Percentiles rank a stretch among this genome's conserved stretches.
Evolutionary conservation across 2,888 invertebrate genomes (phyloP).

Genomic region (Ormyrus pomaceus): DNA sequence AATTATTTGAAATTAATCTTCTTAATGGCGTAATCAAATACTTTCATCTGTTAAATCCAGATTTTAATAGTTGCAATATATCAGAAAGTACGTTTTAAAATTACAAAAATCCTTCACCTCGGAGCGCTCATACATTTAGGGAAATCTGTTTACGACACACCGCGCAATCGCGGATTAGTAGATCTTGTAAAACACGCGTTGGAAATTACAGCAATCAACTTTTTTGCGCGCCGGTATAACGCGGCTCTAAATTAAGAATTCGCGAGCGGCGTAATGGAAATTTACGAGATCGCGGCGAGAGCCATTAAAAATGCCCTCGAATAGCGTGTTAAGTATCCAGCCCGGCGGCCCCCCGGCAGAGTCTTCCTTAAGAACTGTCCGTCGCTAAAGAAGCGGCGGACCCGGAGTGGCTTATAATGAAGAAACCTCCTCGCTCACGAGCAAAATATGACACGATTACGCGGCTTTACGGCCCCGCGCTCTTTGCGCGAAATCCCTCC

Average conservation of each 20-base stretch:
- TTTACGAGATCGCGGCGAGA: slow-evolving; percentile 45
- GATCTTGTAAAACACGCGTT: neutral
- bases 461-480: slow-evolving; percentile 21
- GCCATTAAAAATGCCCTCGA: slow-evolving; percentile 52
- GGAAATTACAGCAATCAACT: slow-evolving; percentile 45
- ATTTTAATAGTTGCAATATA: too few species aligned
- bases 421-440: slow-evolving; percentile 1
- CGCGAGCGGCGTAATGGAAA: slow-evolving; percentile 40
- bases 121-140: too few species aligned
- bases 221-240: neutral
- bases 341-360: neutral
- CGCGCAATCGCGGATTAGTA: slow-evolving; percentile 43
- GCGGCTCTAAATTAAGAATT: slow-evolving; percentile 51
- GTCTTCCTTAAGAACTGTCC: slow-evolving; percentile 36
- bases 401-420: neutral
- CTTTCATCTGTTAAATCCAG: too few species aligned
- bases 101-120: too few species aligned
- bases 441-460: slow-evolving; percentile 24
- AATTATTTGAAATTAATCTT: too few species aligned
- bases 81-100: too few species aligned
- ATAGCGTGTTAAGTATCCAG: slow-evolving; percentile 12
- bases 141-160: too few species aligned
- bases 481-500: neutral
- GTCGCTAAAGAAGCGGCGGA: neutral
- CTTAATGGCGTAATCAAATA: too few species aligned